Evolutionary conservation across 1,140 invertebrate species (phyloP).

Genomic region (Dufourea novaeangliae): DNA sequence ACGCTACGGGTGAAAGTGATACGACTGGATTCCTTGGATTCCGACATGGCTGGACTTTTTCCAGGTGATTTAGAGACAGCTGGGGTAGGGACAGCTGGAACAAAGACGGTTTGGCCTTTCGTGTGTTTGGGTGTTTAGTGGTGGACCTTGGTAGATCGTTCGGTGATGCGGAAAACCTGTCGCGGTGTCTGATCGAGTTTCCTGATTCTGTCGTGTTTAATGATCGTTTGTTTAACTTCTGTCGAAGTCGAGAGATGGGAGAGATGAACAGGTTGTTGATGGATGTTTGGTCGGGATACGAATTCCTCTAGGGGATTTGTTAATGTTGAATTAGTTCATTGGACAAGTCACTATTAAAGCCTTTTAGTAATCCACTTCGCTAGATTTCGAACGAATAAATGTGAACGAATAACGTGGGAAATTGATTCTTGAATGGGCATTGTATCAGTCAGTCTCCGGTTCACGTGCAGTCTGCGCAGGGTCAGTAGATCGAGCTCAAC

Average conservation of each 20-base stretch:
- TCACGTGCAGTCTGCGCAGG: not conserved
- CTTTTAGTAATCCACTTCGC: too few relatives aligned
- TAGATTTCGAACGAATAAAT: too few relatives aligned
- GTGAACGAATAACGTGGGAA: too few relatives aligned
- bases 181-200: not conserved
- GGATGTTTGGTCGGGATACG: not conserved
- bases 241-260: too few relatives aligned
- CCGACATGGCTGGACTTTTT: not conserved
- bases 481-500: not conserved
- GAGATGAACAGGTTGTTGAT: not conserved
- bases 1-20: slow-evolving; percentile 11
- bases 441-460: too few relatives aligned
- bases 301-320: not conserved
- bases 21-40: slow-evolving; percentile 11
- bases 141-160: not conserved
- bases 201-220: not conserved
- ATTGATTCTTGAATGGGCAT: too few relatives aligned
- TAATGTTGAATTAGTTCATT: too few relatives aligned
- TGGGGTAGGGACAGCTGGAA: not conserved
- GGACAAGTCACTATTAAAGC: too few relatives aligned
- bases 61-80: not conserved
- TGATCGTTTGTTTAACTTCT: not conserved
- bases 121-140: not conserved
- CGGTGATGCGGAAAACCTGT: not conserved
- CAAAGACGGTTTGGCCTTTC: not conserved